Evolutionary conservation across 2,113 vertebrate species (phyloP).

Genomic region (Nansenia antarctica): DNA sequence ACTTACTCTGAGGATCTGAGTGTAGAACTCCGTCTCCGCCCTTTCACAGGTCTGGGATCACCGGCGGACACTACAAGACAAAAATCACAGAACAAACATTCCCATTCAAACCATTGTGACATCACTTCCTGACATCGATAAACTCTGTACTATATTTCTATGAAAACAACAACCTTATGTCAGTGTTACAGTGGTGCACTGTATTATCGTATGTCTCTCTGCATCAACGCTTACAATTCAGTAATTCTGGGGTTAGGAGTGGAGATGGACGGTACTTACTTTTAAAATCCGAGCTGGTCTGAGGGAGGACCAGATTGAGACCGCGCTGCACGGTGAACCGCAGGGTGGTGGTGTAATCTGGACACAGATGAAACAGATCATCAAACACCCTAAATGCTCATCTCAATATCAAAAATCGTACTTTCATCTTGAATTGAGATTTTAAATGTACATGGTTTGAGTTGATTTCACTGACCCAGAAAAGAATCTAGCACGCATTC

Average conservation of each 20-base stretch:
- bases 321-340: background rate
- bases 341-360: slow-evolving; percentile 1
- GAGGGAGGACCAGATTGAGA: slow-evolving; percentile 9
- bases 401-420: too few relatives aligned
- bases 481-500: too few relatives aligned
- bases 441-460: too few relatives aligned
- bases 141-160: too few relatives aligned
- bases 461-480: too few relatives aligned
- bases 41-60: background rate
- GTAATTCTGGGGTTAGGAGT: background rate
- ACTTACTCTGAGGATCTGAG: background rate
- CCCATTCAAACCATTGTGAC: too few relatives aligned
- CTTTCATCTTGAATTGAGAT: too few relatives aligned
- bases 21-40: background rate
- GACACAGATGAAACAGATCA: background rate
- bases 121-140: too few relatives aligned
- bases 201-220: background rate
- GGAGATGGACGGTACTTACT: background rate
- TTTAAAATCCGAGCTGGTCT: background rate
- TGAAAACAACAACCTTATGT: background rate
- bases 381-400: too few relatives aligned
- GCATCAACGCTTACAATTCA: background rate
- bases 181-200: background rate
- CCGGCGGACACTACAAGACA: background rate
- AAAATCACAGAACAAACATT: background rate